A percentile compares a stretch with the other conserved stretches of the same genome.
Evolutionary conservation across 2,113 vertebrate genomes (phyloP).

Genomic region (Cyprinodon brontotheroides): DNA sequence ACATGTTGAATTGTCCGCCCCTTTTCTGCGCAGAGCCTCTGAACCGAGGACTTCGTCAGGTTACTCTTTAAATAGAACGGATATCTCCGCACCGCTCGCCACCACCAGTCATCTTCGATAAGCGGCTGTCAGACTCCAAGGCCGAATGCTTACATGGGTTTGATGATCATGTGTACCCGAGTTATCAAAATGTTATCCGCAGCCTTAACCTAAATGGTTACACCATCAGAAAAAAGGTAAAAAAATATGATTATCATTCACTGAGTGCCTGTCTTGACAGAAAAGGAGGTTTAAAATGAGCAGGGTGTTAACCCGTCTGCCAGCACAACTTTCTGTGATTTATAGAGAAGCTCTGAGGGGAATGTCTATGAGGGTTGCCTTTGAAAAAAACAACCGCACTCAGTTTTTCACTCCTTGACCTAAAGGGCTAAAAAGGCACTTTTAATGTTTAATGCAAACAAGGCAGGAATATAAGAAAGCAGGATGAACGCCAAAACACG

Average conservation of each 20-base stretch:
- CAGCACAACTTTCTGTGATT: background rate
- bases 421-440: conserved; percentile 1
- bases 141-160: background rate
- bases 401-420: background rate
- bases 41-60: conserved; percentile 2
- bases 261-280: background rate
- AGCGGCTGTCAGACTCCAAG: background rate
- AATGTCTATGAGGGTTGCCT: background rate
- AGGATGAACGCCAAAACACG: background rate
- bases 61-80: conserved; percentile 4
- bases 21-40: background rate
- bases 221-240: background rate
- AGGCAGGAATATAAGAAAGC: background rate
- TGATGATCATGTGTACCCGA: background rate
- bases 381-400: background rate
- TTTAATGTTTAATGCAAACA: background rate
- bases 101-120: background rate
- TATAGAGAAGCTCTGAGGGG: background rate
- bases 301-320: background rate
- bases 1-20: background rate
- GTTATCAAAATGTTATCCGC: background rate
- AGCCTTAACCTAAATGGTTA: background rate
- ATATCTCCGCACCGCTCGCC: background rate
- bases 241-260: background rate
- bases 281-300: background rate